phyloP scores from a whole-genome alignment of 2,797 vertebrate species.

The Danio jaintianensis region DNA sequence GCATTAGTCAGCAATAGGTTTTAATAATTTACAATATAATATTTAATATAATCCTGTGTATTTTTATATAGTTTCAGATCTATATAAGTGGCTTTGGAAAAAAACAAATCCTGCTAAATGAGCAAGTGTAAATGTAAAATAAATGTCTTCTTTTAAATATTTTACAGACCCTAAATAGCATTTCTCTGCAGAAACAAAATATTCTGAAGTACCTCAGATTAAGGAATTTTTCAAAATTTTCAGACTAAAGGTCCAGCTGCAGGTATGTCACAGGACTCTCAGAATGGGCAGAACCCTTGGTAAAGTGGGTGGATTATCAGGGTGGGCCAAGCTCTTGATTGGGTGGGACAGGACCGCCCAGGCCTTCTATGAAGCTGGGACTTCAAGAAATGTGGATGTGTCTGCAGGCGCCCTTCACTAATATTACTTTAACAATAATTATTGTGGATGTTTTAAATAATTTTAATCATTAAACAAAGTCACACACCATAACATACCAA shows the following conservation, averaged over 20 bases:
- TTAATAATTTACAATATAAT: too few species aligned
- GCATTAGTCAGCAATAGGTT: too few species aligned
- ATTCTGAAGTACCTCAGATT: background rate
- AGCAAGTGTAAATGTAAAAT: too few species aligned
- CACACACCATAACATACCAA: slow-evolving; percentile 36
- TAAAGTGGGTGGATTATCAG: background rate
- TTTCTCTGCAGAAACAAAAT: background rate
- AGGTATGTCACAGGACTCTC: background rate
- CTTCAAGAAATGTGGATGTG: background rate
- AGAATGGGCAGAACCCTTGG: background rate
- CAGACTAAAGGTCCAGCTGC: background rate
- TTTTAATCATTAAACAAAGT: slow-evolving; percentile 53
- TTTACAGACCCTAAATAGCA: too few species aligned
- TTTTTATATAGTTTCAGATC: too few species aligned
- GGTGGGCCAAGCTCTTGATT: slow-evolving; percentile 1
- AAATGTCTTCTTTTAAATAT: too few species aligned
- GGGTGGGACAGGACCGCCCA: background rate
- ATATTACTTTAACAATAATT: background rate
- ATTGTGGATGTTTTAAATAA: slow-evolving; percentile 20
- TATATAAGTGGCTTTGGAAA: too few species aligned
- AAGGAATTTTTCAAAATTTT: background rate
- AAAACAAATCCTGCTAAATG: too few species aligned
- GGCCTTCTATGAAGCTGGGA: background rate
- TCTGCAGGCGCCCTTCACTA: background rate
- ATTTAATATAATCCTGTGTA: too few species aligned